Evolutionary conservation across 2,113 vertebrate genomes (phyloP), one percentile per base, ranked within the genome.

Genomic region (Coracopsis vasa): DNA sequence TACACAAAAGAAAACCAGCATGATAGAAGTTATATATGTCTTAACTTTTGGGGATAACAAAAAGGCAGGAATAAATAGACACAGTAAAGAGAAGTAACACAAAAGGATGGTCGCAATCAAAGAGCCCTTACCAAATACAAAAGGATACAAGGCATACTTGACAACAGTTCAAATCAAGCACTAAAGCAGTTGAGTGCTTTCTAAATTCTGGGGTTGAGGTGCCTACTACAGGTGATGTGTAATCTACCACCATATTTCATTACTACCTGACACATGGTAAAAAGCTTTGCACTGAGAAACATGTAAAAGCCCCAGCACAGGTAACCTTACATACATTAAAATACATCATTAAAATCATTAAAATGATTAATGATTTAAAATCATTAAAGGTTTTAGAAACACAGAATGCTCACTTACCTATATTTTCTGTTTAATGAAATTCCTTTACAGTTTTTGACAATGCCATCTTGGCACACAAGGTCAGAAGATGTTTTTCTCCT

Each of bases 11-110:
- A 78, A 92, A 81, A 84, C 42, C 84, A 89, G 87, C 45, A 37
- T 69, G 91, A 70, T 0, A 69, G 20, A 93, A 93, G 86, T 74
- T 86, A 86, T 15, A 29, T 51, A 74, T 6, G 3, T 64, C 80
- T 79, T 93, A 87, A 91, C 51, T 90, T 95, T 53, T 1, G 17
- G 31, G 29, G 27, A 78, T 88, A 80, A 93, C 54, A 95, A 86
- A 94, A 84, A 81, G 51, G 33, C 50, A 91, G 81, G 62, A 80
- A 95, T 91, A 96, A 96, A 95, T 80, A 82, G 92, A 19, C 67
- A 66, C 29, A 50, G 35, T 35, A 53, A 88, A 94, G 31, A 61
- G 17, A 44, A 75, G 23, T 18, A 80, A 69, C 71, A 95, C 41
- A 96, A 88, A 97, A 67, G 41, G 51, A 88, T 33, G 58, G 28